phyloP scores from a whole-genome alignment of 2,113 vertebrate species.

The Pyxicephalus adspersus region DNA sequence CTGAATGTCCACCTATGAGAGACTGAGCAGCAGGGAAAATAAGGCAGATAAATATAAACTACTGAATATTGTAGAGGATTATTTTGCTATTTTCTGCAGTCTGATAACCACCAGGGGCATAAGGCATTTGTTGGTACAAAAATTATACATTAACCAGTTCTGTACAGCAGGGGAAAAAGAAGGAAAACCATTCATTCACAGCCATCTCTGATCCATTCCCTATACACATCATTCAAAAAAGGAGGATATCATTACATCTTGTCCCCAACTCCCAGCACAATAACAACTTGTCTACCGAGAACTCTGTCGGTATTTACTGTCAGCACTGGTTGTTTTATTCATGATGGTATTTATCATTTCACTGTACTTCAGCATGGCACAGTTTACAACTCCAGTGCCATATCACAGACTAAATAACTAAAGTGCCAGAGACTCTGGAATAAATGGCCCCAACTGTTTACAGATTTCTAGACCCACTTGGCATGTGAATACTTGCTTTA shows the following conservation, averaged over 20 bases:
- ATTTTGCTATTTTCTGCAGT: conserved; percentile 14
- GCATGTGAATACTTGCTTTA: too few relatives aligned
- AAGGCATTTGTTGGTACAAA: neutral
- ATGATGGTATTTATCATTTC: conserved; percentile 41
- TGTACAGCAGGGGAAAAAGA: neutral
- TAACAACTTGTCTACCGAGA: conserved; percentile 28
- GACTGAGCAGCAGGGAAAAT: too few relatives aligned
- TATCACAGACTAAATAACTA: conserved; percentile 4
- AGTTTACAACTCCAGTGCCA: conserved; percentile 29
- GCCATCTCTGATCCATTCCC: conserved; percentile 14
- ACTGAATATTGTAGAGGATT: neutral
- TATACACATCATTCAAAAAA: conserved; percentile 31
- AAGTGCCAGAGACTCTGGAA: conserved; percentile 8
- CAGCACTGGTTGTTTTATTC: conserved; percentile 29
- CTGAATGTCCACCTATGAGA: too few relatives aligned
- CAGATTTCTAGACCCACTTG: neutral
- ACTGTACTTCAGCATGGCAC: conserved; percentile 29
- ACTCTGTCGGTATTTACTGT: conserved; percentile 34
- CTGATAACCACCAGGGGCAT: neutral
- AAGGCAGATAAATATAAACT: conserved; percentile 2
- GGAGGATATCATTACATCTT: conserved; percentile 39
- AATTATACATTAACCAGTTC: neutral
- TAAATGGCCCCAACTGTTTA: neutral
- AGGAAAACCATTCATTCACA: neutral
- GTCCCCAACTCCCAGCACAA: conserved; percentile 37